These are phyloP conservation scores for Yoshiicerus persimilis DNA, from an alignment of 1,140 invertebrate species.

Conservation along the genomic window DNA sequence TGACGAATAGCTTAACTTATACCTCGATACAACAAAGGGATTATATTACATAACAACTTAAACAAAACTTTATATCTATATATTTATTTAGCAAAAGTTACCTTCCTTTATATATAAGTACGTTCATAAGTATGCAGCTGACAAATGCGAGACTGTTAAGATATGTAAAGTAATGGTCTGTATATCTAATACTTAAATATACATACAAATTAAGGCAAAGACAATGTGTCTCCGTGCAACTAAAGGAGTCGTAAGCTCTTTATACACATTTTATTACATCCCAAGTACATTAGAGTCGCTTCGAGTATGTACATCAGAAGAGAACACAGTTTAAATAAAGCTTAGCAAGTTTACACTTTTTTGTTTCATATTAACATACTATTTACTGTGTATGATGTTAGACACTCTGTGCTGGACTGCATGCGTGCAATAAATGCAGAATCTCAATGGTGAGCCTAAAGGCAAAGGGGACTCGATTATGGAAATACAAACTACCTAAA, in stretches of 20 bases:
- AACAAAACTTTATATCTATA: too few species aligned
- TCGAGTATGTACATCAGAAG: neutral
- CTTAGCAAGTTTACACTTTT: neutral
- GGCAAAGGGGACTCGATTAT: neutral
- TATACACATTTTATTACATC: neutral
- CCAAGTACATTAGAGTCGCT: neutral
- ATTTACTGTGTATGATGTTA: neutral
- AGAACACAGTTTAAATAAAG: neutral
- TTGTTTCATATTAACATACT: neutral
- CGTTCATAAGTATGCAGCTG: too few species aligned
- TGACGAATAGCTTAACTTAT: neutral
- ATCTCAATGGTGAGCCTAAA: neutral
- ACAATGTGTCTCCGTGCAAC: neutral
- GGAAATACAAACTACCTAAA: neutral
- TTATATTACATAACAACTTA: neutral
- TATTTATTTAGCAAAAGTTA: too few species aligned
- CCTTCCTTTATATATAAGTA: too few species aligned
- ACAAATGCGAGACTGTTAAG: too few species aligned
- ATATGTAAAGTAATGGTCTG: neutral
- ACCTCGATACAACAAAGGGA: neutral
- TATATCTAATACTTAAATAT: neutral
- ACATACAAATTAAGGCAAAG: neutral
- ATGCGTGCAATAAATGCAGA: neutral
- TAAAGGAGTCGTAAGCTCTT: neutral
- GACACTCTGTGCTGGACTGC: neutral